Conservation (phyloP, 2,888 invertebrate species). For the Rhorus exstirpatorius region DNA sequence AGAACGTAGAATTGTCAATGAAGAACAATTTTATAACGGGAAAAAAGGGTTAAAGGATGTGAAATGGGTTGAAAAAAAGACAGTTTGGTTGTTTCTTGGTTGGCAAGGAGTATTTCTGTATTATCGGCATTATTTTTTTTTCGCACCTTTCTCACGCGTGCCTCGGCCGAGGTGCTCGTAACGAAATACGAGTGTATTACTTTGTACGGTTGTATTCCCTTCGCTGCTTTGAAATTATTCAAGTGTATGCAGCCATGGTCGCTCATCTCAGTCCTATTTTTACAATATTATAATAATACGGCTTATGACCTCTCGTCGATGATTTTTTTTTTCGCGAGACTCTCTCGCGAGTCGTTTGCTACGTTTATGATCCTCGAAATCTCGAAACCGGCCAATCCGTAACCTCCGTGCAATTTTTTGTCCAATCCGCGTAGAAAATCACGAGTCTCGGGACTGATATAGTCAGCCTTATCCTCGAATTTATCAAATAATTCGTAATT, state of each 20-base stretch:
- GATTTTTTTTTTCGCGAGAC: not conserved
- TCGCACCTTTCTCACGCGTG: conserved; percentile 93
- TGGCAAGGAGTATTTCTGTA: conserved; percentile 7
- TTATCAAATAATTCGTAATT: not conserved
- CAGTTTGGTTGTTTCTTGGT: not conserved
- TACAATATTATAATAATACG: conserved; percentile 66
- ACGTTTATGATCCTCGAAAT: conserved; percentile 24
- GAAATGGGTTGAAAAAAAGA: not conserved
- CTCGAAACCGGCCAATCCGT: conserved; percentile 48
- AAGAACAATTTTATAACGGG: no score
- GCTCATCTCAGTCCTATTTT: conserved; percentile 87
- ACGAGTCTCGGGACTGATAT: not conserved
- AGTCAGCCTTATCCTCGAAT: conserved; percentile 2
- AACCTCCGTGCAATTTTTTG: conserved; percentile 51
- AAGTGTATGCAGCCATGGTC: conserved; percentile 93
- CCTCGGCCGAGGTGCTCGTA: conserved; percentile 92
- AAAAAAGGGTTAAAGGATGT: not conserved
- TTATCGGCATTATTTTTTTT: conserved; percentile 54
- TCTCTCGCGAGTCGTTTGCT: conserved; percentile 6
- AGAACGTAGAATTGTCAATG: not conserved
- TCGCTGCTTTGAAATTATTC: conserved; percentile 92
- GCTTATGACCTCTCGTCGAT: not conserved
- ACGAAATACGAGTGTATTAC: conserved; percentile 96
- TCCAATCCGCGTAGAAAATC: conserved; percentile 8
- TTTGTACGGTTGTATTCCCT: conserved; percentile 91